Percentiles rank a stretch among this genome's conserved stretches.
These are phyloP conservation scores for Sprattus sprattus DNA, from an alignment of 2,113 vertebrate genomes.

Conservation along the genomic window DNA sequence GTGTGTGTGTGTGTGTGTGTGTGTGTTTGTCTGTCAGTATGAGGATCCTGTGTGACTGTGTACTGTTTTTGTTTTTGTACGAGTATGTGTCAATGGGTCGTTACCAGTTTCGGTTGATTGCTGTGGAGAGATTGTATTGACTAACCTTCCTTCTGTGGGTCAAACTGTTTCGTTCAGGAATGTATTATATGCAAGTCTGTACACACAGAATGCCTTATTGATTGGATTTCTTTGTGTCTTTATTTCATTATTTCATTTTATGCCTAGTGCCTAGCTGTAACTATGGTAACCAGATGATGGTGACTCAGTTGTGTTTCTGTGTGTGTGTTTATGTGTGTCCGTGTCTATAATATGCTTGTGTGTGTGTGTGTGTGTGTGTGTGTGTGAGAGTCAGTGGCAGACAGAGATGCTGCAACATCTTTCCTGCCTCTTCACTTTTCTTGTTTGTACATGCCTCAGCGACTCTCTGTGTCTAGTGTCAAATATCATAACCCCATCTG, in stretches of 20 bases:
- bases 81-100: too few species aligned
- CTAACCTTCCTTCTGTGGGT: not conserved
- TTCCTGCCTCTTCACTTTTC: not conserved
- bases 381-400: not conserved
- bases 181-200: not conserved
- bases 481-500: not conserved
- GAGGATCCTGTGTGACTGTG: not conserved
- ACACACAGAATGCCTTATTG: not conserved
- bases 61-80: too few species aligned
- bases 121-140: not conserved
- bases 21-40: not conserved
- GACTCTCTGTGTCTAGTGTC: not conserved
- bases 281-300: not conserved
- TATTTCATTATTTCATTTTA: not conserved
- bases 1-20: slow-evolving; percentile 1
- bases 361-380: slow-evolving; percentile 37
- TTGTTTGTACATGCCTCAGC: not conserved
- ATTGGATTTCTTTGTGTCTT: not conserved
- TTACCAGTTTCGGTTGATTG: too few species aligned
- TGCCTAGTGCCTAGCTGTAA: not conserved
- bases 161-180: not conserved
- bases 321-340: not conserved
- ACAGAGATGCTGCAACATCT: not conserved
- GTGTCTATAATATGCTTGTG: not conserved
- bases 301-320: not conserved